Conservation (phyloP, 53 echinoderm and acorn worm species). For the Temnopleurus reevesii region DNA sequence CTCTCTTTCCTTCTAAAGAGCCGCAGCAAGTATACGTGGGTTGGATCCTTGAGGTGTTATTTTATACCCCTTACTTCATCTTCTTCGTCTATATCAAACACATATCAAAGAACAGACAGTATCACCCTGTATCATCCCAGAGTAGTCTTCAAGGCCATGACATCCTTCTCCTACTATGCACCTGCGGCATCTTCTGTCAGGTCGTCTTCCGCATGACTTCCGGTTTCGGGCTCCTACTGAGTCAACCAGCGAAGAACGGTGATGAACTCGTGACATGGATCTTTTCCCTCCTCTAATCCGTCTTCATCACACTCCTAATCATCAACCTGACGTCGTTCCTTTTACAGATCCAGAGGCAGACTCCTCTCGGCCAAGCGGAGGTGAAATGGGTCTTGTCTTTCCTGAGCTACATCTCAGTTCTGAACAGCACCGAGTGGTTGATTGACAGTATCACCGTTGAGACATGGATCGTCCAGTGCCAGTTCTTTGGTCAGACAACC, state of each 20-base stretch:
- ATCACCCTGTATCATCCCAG: not conserved
- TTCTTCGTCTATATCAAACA: not conserved
- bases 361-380: not conserved
- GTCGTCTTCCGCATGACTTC: not conserved
- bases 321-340: conserved; percentile 23
- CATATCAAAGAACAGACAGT: not conserved
- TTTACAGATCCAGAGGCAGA: not conserved
- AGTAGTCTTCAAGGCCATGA: conserved; percentile 14
- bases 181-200: conserved; percentile 34
- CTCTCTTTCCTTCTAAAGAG: not conserved
- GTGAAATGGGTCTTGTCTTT: conserved; percentile 8
- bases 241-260: not conserved
- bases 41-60: not conserved
- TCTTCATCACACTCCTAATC: not conserved
- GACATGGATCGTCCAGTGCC: not conserved
- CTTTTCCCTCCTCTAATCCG: not conserved
- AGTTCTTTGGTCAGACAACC: not conserved
- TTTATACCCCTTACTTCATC: not conserved
- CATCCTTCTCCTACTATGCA: conserved; percentile 15
- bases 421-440: conserved; percentile 1
- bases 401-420: conserved; percentile 8
- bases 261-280: conserved; percentile 4
- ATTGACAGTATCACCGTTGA: not conserved
- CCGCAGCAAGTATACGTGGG: not conserved
- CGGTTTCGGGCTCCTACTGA: not conserved